Base-by-base conservation (phyloP, 2,888 invertebrate genomes). In the Agriopis aurantiaria region DNA sequence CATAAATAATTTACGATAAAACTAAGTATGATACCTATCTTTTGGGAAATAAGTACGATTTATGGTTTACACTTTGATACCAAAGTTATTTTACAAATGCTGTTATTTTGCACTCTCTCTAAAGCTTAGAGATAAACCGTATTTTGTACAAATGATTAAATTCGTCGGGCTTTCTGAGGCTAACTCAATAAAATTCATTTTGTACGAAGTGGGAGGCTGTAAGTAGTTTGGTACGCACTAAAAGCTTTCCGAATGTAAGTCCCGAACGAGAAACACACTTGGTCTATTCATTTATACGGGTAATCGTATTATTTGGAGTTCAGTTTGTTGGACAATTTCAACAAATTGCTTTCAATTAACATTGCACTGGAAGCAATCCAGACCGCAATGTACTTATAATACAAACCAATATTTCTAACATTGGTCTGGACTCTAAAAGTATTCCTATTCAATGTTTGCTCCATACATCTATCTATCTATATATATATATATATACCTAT, bases 121-220 rank as follows among this genome's bases (percentile, higher is more conserved):
- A 57, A 58, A 41, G 11, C 52, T 17, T 17, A 56, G 52, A 70
- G 65, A 71, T 73, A 71, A 82, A 80, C 69, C 72, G 78, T 78
- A 81, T 84, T 87, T 83, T 78, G 79, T 74, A 65, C 79, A 83
- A 85, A 85, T 86, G 82, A 87, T 84, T 80, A 84, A 85, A 87
- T 87, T 79, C 77, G 82, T 78, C 78, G 81, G 82, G 85, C 87
- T 88, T 83, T 87, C 85, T 85, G 79, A 76, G 71, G 82, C 78
- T 86, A 88, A 90, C 83, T 83, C 81, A 81, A 90, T 90, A 87
- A 88, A 87, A 86, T 86, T 86, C 79, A 87, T 88, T 88, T 83
- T 74, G 82, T 81, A 81, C 79, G 78, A 82, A 84, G 80, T 80
- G 80, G 81, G 82, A 84, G 83, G 82, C 63, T 64, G 80, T 85